These are phyloP conservation scores for Geophilus truncorum DNA, from an alignment of 2,888 invertebrate species.

Conservation along the genomic window DNA sequence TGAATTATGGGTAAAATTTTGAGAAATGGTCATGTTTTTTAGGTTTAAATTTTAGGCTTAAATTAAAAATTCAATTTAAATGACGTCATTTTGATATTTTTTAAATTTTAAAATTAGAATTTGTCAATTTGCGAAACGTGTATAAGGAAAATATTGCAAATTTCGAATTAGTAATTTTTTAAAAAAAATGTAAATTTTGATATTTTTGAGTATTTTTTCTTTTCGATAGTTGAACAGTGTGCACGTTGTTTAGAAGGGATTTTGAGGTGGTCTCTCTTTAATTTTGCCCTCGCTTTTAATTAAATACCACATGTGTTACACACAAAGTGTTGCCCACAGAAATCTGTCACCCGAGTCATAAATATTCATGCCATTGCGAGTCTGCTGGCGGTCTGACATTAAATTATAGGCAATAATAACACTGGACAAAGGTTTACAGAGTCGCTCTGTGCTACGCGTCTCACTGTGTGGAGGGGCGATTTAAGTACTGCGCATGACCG, in stretches of 20 bases:
- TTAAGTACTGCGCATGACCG: background rate
- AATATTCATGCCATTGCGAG: conserved; percentile 38
- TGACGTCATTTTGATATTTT: too few species aligned
- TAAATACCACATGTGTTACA: conserved; percentile 39
- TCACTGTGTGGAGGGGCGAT: background rate
- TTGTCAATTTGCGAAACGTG: too few species aligned
- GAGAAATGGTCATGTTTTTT: too few species aligned
- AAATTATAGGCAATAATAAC: conserved; percentile 38
- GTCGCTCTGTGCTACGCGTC: background rate
- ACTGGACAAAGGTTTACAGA: conserved; percentile 14
- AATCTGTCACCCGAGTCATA: conserved; percentile 38
- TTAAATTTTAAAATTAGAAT: too few species aligned
- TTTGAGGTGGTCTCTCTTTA: conserved; percentile 31
- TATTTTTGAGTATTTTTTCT: too few species aligned
- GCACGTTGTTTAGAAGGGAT: background rate
- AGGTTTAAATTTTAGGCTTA: too few species aligned
- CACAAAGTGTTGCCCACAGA: conserved; percentile 36
- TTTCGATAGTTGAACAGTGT: too few species aligned
- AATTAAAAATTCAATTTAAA: too few species aligned
- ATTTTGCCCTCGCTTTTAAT: conserved; percentile 38
- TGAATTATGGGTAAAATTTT: too few species aligned
- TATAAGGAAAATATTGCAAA: too few species aligned
- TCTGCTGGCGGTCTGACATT: conserved; percentile 36
- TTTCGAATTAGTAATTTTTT: too few species aligned
- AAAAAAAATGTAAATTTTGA: too few species aligned